These are phyloP conservation scores for Petrosia ficiformis DNA, from an alignment of 37 sponge, comb jelly and placozoan genomes.

Conservation along the genomic window DNA sequence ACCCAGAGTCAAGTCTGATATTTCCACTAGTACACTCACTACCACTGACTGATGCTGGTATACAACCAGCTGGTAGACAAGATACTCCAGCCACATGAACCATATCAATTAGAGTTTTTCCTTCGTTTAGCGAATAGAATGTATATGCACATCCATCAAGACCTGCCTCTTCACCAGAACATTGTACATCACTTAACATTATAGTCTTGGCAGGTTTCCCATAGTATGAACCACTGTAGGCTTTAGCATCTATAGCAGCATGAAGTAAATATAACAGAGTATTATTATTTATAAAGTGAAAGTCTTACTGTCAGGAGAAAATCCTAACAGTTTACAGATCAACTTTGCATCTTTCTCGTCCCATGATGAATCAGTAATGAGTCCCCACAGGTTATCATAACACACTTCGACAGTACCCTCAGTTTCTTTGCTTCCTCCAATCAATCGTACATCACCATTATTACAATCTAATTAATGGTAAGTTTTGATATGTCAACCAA, in stretches of 20 bases:
- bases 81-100: conserved; percentile 5
- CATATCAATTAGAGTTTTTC: not conserved
- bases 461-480: not conserved
- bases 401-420: conserved; percentile 3
- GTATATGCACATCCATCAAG: conserved; percentile 3
- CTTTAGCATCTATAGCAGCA: not conserved
- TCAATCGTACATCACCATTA: conserved; percentile 8
- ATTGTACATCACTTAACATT: not conserved
- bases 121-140: conserved; percentile 2
- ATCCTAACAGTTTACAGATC: conserved; percentile 4
- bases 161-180: conserved; percentile 7
- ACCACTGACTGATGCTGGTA: not conserved
- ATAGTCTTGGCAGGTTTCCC: not conserved
- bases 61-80: not conserved
- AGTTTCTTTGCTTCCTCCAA: not conserved
- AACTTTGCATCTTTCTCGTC: not conserved
- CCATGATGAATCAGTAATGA: not conserved
- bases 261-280: not conserved
- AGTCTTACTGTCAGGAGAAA: not conserved
- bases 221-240: not conserved
- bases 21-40: not conserved
- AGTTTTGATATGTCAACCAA: not conserved
- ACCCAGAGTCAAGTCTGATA: not conserved
- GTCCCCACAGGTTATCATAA: not conserved
- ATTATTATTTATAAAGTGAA: not conserved